A percentile compares a stretch with the other conserved stretches of the same genome.
Evolutionary conservation across 2,888 invertebrate species (phyloP).

Genomic region (Oscheius onirici): DNA sequence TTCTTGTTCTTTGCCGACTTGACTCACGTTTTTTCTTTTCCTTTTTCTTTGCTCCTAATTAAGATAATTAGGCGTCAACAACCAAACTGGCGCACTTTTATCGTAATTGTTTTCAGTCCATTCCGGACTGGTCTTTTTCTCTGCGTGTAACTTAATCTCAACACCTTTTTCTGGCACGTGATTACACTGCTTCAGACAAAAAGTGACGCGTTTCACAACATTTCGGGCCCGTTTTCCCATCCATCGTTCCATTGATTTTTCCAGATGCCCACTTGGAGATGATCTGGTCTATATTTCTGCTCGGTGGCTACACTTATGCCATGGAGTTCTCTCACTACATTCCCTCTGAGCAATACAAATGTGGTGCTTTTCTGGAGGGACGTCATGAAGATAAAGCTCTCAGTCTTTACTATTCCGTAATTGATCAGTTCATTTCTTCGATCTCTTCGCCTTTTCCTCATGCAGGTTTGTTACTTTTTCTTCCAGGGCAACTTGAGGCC

Average conservation of each 20-base stretch:
- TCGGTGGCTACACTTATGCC: slow-evolving; percentile 26
- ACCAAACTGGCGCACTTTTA: too few species aligned
- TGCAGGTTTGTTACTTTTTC: slow-evolving; percentile 50
- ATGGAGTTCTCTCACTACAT: slow-evolving; percentile 59
- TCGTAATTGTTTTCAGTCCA: too few species aligned
- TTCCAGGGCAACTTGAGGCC: slow-evolving; percentile 13
- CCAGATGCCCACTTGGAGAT: slow-evolving; percentile 15
- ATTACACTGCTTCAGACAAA: too few species aligned
- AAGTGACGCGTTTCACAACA: too few species aligned
- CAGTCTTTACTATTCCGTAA: slow-evolving; percentile 59
- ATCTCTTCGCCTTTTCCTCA: slow-evolving; percentile 65
- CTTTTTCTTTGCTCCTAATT: too few species aligned
- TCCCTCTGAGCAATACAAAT: slow-evolving; percentile 62
- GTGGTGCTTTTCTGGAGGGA: slow-evolving; percentile 58
- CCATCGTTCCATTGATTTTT: slow-evolving; percentile 2
- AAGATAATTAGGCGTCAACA: too few species aligned
- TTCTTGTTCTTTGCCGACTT: slow-evolving; percentile 21
- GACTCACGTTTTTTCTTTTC: neutral
- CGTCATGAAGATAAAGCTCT: slow-evolving; percentile 63
- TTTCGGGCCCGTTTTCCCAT: neutral
- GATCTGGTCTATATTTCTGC: slow-evolving; percentile 19
- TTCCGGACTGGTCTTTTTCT: too few species aligned
- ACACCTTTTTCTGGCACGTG: too few species aligned
- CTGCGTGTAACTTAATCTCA: too few species aligned
- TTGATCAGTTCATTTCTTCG: slow-evolving; percentile 60